A percentile compares a stretch with the other conserved stretches of the same genome.
Conservation (phyloP, 2,797 vertebrate species). For the Sebastiscus tertius region DNA sequence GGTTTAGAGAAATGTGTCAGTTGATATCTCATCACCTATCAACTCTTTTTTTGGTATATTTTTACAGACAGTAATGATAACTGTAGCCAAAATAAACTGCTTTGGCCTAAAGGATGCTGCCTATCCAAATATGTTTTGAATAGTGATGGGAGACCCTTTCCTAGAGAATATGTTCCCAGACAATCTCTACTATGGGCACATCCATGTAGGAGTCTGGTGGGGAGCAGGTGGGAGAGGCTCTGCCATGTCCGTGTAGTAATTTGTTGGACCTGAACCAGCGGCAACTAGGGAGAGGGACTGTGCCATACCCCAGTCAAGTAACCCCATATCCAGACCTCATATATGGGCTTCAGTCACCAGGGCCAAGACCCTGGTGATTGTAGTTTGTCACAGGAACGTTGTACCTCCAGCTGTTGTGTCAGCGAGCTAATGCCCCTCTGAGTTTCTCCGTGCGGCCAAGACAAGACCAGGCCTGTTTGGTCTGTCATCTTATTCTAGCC, state of each 20-base stretch:
- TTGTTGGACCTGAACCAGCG: constrained; percentile 50
- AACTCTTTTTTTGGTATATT: constrained; percentile 18
- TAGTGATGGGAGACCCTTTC: not conserved
- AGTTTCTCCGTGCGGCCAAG: not conserved
- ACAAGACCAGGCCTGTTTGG: not conserved
- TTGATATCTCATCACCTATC: constrained; percentile 47
- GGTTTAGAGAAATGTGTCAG: constrained; percentile 45
- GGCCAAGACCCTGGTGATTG: constrained; percentile 13
- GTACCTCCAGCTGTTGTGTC: constrained; percentile 26
- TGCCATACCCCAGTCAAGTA: constrained; percentile 28
- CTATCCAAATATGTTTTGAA: constrained; percentile 28
- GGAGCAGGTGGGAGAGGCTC: constrained; percentile 58
- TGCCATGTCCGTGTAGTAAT: constrained; percentile 46
- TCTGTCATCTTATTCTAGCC: not conserved
- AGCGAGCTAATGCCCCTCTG: constrained; percentile 12
- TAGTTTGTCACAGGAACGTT: constrained; percentile 10
- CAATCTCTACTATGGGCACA: not conserved
- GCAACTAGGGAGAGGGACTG: not conserved
- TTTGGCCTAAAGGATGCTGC: constrained; percentile 5
- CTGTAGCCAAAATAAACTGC: constrained; percentile 21
- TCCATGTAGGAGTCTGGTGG: constrained; percentile 17
- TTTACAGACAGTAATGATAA: constrained; percentile 25
- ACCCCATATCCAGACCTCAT: constrained; percentile 25
- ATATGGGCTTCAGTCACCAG: constrained; percentile 3
- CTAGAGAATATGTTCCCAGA: constrained; percentile 2